phyloP scores from a whole-genome alignment of 2,888 invertebrate species.

The Diploptera punctata region DNA sequence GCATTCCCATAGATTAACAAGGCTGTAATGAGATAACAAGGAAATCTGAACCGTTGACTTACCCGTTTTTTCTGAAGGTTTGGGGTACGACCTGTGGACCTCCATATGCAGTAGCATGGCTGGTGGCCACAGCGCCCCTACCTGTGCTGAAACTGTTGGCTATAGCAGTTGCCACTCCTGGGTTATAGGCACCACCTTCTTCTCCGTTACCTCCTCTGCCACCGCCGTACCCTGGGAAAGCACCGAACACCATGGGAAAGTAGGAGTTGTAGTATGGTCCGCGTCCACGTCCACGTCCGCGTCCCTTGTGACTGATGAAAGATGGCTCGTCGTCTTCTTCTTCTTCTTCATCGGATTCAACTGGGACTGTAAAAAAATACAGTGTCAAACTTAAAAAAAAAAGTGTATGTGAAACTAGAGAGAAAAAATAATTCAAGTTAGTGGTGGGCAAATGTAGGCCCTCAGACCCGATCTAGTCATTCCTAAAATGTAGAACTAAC shows the following conservation, averaged over 20 bases:
- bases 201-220: slow-evolving; percentile 48
- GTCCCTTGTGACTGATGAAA: slow-evolving; percentile 14
- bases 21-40: no score
- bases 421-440: no score
- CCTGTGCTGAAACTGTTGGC: slow-evolving; percentile 44
- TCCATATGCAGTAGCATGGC: slow-evolving; percentile 41
- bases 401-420: no score
- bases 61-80: slow-evolving; percentile 31
- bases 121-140: slow-evolving; percentile 41
- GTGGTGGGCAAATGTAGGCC: no score
- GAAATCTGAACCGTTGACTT: no score
- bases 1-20: no score
- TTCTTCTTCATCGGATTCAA: slow-evolving; percentile 57
- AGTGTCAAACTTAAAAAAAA: no score
- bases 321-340: slow-evolving; percentile 48
- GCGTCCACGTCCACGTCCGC: slow-evolving; percentile 47
- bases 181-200: slow-evolving; percentile 54
- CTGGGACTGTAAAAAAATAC: slow-evolving; percentile 45
- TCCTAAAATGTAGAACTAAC: no score
- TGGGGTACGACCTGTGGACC: slow-evolving; percentile 29
- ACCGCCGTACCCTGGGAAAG: slow-evolving; percentile 45
- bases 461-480: no score
- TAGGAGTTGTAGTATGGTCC: slow-evolving; percentile 62
- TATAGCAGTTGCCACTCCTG: slow-evolving; percentile 52
- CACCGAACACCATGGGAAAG: slow-evolving; percentile 71